Base-by-base conservation (phyloP, 2,888 invertebrate species). In the Polylopha cassiicola region DNA sequence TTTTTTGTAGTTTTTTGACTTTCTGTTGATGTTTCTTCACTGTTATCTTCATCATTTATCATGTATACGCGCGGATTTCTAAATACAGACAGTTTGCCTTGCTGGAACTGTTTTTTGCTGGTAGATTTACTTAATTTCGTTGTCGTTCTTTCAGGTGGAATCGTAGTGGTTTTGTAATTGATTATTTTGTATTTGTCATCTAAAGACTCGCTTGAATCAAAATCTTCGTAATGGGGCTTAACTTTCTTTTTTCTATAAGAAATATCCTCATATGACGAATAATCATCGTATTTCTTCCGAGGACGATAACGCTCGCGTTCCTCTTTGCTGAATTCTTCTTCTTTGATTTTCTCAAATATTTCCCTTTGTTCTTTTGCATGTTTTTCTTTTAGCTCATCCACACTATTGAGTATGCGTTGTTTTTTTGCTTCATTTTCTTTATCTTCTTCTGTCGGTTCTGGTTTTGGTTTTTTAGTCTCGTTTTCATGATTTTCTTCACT, bases 321-420 rank as follows among this genome's bases (percentile, higher is more conserved):
- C 51, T 82, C 74, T 54, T 66, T 59, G n/a, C 60, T 59, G 32
- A 75, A 56, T 52, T 78, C 78, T 49, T 84, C 82, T 55, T 77
- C 77, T 53, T 75, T 79, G 0, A 61, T 48, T 53, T 69, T 78
- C 42, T 82, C 78, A 6, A 72, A 65, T 52, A 82, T 70, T 2
- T 50, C 47, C 49, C 65, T 65, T 46, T 81, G 80, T 56, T 85
- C 84, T 46, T 65, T 50, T 7, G 67, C 73, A 41, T 85, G 85
- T 9, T 79, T 64, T 39, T 64, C 57, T 59, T 82, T 85, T 7
- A 85, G 51, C 23, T 76, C 73, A 39, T 85, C 84, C 3, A 85
- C 81, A 37, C 68, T 67, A 8, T 65, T 65, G 21, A 85, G 55
- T 45, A 85, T 73, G 38, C 61, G 67, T 2, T 70, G 63, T 51